phyloP scores from a whole-genome alignment of 2,888 invertebrate species.

The Ophion ventricosus region DNA sequence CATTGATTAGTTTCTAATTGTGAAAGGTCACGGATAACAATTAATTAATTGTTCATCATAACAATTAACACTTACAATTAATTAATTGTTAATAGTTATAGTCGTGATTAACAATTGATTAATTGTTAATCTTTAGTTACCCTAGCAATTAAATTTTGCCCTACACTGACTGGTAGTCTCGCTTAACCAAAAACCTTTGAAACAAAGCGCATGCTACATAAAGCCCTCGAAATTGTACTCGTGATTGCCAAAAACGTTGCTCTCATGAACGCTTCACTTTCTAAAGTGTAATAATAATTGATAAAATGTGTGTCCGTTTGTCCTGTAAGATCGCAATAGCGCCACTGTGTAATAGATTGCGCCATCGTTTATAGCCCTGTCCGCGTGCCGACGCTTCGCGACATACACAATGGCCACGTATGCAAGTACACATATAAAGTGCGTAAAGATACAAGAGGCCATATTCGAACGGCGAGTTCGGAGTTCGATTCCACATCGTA shows the following conservation, averaged over 20 bases:
- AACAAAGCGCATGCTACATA: not conserved
- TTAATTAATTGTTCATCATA: too few relatives aligned
- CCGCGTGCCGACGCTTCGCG: constrained; percentile 27
- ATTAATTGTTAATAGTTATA: too few relatives aligned
- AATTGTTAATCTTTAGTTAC: too few relatives aligned
- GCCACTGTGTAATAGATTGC: constrained; percentile 39
- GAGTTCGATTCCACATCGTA: constrained; percentile 67
- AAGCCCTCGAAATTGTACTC: not conserved
- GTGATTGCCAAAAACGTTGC: constrained; percentile 1
- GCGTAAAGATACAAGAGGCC: constrained; percentile 44
- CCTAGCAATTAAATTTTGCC: too few relatives aligned
- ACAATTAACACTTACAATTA: too few relatives aligned
- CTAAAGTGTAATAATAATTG: constrained; percentile 29
- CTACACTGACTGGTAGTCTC: too few relatives aligned
- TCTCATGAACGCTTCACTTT: not conserved
- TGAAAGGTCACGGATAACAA: too few relatives aligned
- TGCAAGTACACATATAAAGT: not conserved
- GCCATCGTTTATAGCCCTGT: constrained; percentile 46
- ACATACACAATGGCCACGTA: constrained; percentile 1
- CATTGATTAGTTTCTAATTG: too few relatives aligned
- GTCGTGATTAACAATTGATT: too few relatives aligned
- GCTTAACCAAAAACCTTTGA: not conserved
- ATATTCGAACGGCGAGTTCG: constrained; percentile 60
- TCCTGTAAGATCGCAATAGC: constrained; percentile 38
- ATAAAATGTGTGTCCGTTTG: constrained; percentile 35